Evolutionary conservation across 2,888 invertebrate species (phyloP).

Genomic region (Sepiola atlantica): DNA sequence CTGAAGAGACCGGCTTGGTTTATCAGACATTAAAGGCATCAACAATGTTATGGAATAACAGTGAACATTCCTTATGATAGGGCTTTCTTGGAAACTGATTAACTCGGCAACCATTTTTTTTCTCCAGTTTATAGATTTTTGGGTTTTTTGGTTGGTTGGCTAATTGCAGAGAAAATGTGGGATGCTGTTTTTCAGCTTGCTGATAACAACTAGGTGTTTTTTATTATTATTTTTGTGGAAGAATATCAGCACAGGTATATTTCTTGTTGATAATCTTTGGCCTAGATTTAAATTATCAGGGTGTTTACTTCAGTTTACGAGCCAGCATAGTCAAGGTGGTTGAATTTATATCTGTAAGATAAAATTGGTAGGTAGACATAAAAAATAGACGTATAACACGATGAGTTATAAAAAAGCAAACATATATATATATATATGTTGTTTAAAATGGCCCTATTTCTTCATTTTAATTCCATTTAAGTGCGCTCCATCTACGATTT

Average conservation of each 20-base stretch:
- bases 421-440: too few species aligned
- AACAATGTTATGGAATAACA: not conserved
- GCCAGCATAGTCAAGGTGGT: not conserved
- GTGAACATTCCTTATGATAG: slow-evolving; percentile 12
- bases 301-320: not conserved
- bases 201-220: not conserved
- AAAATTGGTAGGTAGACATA: not conserved
- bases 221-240: not conserved
- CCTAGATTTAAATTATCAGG: not conserved
- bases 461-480: too few species aligned
- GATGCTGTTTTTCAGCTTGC: not conserved
- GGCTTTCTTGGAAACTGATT: not conserved
- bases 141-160: not conserved
- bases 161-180: not conserved
- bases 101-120: not conserved
- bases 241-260: not conserved
- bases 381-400: not conserved
- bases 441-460: too few species aligned
- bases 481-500: too few species aligned
- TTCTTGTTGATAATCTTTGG: not conserved
- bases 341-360: not conserved
- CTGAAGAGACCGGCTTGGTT: not conserved
- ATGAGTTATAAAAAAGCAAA: too few species aligned
- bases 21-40: not conserved
- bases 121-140: not conserved